Evolutionary conservation across 2,113 vertebrate genomes (phyloP).

Genomic region (Macquaria australasica): DNA sequence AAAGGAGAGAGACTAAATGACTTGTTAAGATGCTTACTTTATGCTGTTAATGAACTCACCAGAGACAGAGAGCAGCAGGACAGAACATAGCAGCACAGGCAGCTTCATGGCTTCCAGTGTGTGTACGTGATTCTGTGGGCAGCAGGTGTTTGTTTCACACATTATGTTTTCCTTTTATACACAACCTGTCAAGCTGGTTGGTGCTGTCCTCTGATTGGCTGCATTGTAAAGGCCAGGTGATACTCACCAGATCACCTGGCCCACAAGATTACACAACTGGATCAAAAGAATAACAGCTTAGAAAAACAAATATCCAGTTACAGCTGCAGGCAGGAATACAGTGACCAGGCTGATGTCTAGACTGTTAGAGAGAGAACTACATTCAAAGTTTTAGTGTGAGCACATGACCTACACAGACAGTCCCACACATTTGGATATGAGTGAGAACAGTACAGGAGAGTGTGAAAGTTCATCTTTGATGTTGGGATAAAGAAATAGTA

Average conservation of each 20-base stretch:
- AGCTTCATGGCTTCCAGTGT: constrained; percentile 69
- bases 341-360: background rate
- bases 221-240: background rate
- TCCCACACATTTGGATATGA: background rate
- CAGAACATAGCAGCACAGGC: constrained; percentile 39
- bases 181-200: background rate
- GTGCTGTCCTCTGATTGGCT: constrained; percentile 21
- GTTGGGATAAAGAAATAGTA: background rate
- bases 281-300: background rate
- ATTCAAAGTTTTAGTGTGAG: background rate
- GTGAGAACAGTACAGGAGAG: no score
- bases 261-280: background rate
- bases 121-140: background rate
- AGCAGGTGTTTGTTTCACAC: constrained; percentile 56
- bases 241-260: background rate
- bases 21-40: background rate
- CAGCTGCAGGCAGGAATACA: background rate
- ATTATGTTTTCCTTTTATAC: background rate
- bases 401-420: background rate
- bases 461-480: background rate
- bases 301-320: background rate
- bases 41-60: constrained; percentile 62
- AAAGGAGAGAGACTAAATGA: background rate
- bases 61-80: constrained; percentile 60
- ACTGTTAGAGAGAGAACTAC: background rate